phyloP scores from a whole-genome alignment of 1,140 invertebrate species.

The Brachionus rotundiformis region DNA sequence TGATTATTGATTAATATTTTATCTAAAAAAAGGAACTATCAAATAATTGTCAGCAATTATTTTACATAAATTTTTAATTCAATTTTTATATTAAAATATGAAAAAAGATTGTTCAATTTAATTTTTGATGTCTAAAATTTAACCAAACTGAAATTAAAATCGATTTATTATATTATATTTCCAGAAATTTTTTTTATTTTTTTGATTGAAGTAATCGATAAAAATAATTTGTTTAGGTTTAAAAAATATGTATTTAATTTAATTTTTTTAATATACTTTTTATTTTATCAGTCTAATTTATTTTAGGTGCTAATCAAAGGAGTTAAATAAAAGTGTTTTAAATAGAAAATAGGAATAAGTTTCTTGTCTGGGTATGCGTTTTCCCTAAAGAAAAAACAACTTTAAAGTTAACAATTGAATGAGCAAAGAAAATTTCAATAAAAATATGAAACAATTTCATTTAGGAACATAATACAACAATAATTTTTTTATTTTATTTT shows the following conservation, averaged over 20 bases:
- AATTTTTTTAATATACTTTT: background rate
- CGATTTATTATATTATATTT: no score
- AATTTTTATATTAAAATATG: no score
- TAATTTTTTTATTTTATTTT: background rate
- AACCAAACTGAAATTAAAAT: no score
- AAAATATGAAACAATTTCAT: background rate
- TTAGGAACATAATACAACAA: background rate
- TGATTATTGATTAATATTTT: no score
- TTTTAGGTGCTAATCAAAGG: background rate
- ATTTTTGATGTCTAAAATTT: no score
- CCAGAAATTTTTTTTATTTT: no score
- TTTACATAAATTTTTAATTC: no score
- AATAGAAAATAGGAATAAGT: no score
- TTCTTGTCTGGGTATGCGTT: background rate
- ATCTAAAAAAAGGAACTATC: no score
- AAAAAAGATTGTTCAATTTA: no score
- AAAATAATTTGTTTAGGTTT: background rate
- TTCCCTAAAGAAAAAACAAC: background rate
- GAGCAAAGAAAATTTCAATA: conserved; percentile 16
- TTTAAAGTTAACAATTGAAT: background rate
- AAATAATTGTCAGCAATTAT: no score
- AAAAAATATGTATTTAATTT: background rate
- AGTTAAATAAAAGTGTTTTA: background rate
- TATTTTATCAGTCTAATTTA: background rate
- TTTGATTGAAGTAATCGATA: background rate